These are phyloP conservation scores for Sarcophaga carnaria DNA, from an alignment of 2,888 invertebrate genomes.

Conservation along the genomic window DNA sequence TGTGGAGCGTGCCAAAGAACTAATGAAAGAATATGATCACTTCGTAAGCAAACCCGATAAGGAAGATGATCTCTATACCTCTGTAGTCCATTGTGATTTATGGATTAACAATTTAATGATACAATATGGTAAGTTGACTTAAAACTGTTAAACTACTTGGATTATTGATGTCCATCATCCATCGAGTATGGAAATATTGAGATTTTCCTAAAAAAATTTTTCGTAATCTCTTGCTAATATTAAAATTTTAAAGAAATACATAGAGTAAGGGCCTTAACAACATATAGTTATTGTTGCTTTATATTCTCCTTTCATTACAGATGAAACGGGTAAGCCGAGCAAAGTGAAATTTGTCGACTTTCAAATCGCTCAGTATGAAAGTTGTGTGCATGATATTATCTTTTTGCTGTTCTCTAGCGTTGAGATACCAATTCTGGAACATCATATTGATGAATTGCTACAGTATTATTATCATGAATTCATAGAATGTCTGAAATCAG, in stretches of 20 bases:
- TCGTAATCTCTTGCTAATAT: too few relatives aligned
- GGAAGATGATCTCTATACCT: conserved; percentile 82
- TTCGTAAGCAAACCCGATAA: conserved; percentile 71
- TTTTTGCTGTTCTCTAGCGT: conserved; percentile 84
- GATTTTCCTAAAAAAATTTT: too few relatives aligned
- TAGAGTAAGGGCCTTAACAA: not conserved
- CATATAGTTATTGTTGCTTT: not conserved
- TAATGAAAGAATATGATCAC: conserved; percentile 71
- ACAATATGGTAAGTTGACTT: conserved; percentile 78
- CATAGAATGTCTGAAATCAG: conserved; percentile 79
- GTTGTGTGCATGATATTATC: conserved; percentile 83
- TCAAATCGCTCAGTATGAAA: conserved; percentile 83
- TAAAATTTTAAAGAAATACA: not conserved
- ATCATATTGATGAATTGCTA: conserved; percentile 83
- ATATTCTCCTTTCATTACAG: conserved; percentile 64
- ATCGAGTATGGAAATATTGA: too few relatives aligned
- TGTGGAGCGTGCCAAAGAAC: conserved; percentile 70
- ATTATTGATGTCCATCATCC: too few relatives aligned
- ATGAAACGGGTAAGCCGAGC: conserved; percentile 79
- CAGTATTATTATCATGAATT: conserved; percentile 83
- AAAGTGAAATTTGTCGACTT: conserved; percentile 85
- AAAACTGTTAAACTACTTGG: too few relatives aligned
- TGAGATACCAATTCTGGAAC: conserved; percentile 80
- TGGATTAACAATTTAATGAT: conserved; percentile 86
- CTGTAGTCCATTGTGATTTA: conserved; percentile 84